Base-by-base conservation (phyloP, 2,797 vertebrate genomes). In the Sebastes umbrosus region DNA sequence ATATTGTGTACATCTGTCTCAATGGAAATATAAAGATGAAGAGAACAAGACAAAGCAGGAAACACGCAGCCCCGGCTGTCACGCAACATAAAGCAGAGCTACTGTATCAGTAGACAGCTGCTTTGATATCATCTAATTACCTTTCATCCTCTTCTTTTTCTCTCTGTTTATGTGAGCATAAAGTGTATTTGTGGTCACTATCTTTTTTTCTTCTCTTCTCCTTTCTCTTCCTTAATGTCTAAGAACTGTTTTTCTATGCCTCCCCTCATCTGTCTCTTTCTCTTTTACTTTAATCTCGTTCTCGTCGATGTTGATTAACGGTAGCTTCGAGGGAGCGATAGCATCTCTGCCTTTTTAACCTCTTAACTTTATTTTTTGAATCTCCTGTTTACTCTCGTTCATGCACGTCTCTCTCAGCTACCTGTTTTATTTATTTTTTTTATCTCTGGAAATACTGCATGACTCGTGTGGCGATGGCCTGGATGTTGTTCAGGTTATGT, bases 221-320 rank as follows among this genome's bases (percentile, higher is more conserved):
- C 14, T 50, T 54, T 59, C 24, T 76, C 29, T 32, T 68, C 43
- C 27, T 55, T 81, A n/a, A 73, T 72, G 67, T 84, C 76, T 9
- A 46, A 71, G 27, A 77, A 46, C 66, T 29, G 62, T 69, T 80
- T 76, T 79, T 65, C 70, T 77, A 69, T 64, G 34, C 66, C 39
- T 81, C 9, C 10, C 31, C 18, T 65, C 77, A 73, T 86, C 72
- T 2, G 8, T 82, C 79, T 77, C 34, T 62, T 76, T 80, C 67
- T 9, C 29, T 59, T 72, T 79, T 25, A 16, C 62, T 86, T 76
- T 73, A 68, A 68, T 81, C 32, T 43, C 1, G 7, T 46, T 64
- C 31, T 73, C 20, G 5, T 89, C 83, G 79, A 3, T 8, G 85
- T 59, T 73, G 79, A 86, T 83, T 79, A 86, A 75, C 6, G 3